Evolutionary conservation across 2,113 vertebrate species (phyloP).

Genomic region (Aviceda subcristata): DNA sequence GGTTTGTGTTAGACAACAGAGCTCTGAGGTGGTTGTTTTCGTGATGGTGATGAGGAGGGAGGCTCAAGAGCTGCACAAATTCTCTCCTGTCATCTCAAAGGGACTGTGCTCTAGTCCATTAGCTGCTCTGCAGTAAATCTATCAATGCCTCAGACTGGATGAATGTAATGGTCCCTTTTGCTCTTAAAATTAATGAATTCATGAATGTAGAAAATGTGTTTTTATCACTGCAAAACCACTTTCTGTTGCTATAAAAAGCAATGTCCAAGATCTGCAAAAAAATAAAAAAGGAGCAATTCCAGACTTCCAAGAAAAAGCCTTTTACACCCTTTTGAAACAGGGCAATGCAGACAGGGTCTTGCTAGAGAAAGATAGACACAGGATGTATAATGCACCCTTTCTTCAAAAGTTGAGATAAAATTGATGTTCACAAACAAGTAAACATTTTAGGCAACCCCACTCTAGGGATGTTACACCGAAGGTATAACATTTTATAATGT

Average conservation of each 20-base stretch:
- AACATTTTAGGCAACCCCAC: not conserved
- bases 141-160: not conserved
- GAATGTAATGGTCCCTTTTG: not conserved
- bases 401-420: not conserved
- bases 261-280: not conserved
- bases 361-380: not conserved
- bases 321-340: not conserved
- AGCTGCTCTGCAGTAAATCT: slow-evolving; percentile 17
- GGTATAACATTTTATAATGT: not conserved
- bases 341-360: not conserved
- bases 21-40: not conserved
- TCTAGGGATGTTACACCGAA: not conserved
- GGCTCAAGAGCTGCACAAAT: not conserved
- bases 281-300: not conserved
- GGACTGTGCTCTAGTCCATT: not conserved
- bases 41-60: not conserved
- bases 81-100: not conserved
- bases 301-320: not conserved
- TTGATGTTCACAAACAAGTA: not conserved
- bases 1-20: not conserved
- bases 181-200: slow-evolving; percentile 20
- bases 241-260: not conserved
- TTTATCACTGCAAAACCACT: not conserved
- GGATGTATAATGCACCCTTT: not conserved
- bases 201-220: not conserved